Conservation (phyloP, 2,797 vertebrate genomes). For the Sparidentex hasta region DNA sequence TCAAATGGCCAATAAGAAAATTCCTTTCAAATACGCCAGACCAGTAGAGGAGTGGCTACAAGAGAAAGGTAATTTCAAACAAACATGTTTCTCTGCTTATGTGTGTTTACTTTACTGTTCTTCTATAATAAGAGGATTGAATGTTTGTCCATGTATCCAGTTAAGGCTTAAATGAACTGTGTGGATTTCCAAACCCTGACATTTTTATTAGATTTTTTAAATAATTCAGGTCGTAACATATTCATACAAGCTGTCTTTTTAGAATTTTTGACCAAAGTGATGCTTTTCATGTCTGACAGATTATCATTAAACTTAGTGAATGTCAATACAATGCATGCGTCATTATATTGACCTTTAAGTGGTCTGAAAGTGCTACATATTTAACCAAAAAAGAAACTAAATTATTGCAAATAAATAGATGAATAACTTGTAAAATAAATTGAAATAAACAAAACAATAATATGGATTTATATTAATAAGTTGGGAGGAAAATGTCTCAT, state of each 20-base stretch:
- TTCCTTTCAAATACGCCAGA: slow-evolving; percentile 98
- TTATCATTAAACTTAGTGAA: not conserved
- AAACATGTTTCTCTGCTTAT: slow-evolving; percentile 60
- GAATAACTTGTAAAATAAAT: slow-evolving; percentile 13
- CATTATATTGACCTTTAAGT: not conserved
- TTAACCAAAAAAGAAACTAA: not conserved
- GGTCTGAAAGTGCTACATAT: not conserved
- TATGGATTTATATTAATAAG: not conserved
- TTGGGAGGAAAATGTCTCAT: not conserved
- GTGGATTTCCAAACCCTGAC: not conserved
- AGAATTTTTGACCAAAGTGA: not conserved
- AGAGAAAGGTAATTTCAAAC: slow-evolving; percentile 96
- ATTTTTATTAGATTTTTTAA: not conserved
- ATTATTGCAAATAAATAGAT: not conserved
- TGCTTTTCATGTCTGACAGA: slow-evolving; percentile 9
- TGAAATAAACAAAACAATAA: not conserved
- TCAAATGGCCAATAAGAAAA: slow-evolving; percentile 99
- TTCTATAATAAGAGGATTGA: not conserved
- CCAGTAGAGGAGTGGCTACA: slow-evolving; percentile 99
- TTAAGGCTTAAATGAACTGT: not conserved
- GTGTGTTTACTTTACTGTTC: slow-evolving; percentile 14
- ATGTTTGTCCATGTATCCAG: not conserved
- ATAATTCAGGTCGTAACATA: not conserved
- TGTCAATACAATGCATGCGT: slow-evolving; percentile 15
- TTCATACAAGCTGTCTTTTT: not conserved